Conservation (phyloP, 1,140 invertebrate genomes). For the Cepaea nemoralis region DNA sequence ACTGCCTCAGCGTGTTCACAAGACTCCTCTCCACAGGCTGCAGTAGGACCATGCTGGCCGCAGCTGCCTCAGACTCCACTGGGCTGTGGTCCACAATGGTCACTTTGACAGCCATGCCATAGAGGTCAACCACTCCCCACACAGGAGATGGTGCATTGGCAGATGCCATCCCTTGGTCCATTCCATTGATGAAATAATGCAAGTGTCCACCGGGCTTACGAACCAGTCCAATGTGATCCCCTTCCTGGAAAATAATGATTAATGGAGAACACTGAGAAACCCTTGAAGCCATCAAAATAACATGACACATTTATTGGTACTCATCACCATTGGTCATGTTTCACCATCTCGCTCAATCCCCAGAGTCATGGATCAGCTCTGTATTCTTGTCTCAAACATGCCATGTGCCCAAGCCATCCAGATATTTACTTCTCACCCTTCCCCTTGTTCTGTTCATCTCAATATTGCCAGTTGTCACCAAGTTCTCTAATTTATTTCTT, state of each 20-base stretch:
- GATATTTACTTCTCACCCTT: no score
- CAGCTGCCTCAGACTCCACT: background rate
- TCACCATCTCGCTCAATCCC: no score
- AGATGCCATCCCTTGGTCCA: slow-evolving; percentile 71
- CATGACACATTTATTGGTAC: no score
- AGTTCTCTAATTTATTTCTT: no score
- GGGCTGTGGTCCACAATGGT: slow-evolving; percentile 61
- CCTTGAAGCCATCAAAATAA: no score
- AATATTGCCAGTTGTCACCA: no score
- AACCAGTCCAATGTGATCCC: slow-evolving; percentile 69
- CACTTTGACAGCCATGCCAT: slow-evolving; percentile 88
- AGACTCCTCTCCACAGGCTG: slow-evolving; percentile 36
- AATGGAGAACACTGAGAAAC: no score
- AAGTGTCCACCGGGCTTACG: slow-evolving; percentile 65
- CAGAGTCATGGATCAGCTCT: no score
- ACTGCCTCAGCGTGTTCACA: slow-evolving; percentile 35
- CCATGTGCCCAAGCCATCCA: no score
- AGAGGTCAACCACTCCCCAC: slow-evolving; percentile 72
- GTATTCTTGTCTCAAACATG: no score
- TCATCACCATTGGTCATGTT: no score
- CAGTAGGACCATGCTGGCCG: slow-evolving; percentile 7
- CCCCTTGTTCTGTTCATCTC: no score
- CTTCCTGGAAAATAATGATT: slow-evolving; percentile 58
- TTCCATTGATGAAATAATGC: slow-evolving; percentile 71
- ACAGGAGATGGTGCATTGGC: slow-evolving; percentile 61